phyloP scores from a whole-genome alignment of 2,888 invertebrate genomes.

The Ligdia adustata region DNA sequence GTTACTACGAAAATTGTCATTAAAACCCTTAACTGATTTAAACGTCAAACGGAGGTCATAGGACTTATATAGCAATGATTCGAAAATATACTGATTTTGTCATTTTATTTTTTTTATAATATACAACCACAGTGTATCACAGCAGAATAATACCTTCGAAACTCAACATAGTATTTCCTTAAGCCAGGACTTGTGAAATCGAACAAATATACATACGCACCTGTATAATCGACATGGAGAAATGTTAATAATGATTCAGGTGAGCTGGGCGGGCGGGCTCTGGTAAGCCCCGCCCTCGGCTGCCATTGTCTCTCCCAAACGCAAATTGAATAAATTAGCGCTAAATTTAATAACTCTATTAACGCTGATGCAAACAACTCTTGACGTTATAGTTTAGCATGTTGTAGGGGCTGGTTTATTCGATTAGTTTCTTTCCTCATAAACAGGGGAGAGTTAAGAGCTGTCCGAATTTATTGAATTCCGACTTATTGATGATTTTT shows the following conservation, averaged over 20 bases:
- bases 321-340: slow-evolving; percentile 82
- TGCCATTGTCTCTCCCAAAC: slow-evolving; percentile 66
- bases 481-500: no score
- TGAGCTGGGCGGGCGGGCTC: slow-evolving; percentile 64
- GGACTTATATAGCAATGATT: no score
- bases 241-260: slow-evolving; percentile 66
- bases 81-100: no score
- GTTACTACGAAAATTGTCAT: no score
- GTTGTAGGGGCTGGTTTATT: slow-evolving; percentile 68
- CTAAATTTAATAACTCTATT: slow-evolving; percentile 81
- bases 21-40: no score
- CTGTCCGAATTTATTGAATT: slow-evolving; percentile 39
- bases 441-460: slow-evolving; percentile 56
- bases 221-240: slow-evolving; percentile 31
- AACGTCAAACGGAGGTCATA: no score
- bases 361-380: slow-evolving; percentile 75
- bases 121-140: no score
- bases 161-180: no score
- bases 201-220: slow-evolving; percentile 3
- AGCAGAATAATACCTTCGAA: no score
- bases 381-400: slow-evolving; percentile 66
- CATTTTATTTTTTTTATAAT: no score
- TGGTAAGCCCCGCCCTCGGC: slow-evolving; percentile 62
- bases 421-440: slow-evolving; percentile 65
- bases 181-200: no score